phyloP scores from a whole-genome alignment of 2,113 vertebrate genomes.

The Malurus elegans region DNA sequence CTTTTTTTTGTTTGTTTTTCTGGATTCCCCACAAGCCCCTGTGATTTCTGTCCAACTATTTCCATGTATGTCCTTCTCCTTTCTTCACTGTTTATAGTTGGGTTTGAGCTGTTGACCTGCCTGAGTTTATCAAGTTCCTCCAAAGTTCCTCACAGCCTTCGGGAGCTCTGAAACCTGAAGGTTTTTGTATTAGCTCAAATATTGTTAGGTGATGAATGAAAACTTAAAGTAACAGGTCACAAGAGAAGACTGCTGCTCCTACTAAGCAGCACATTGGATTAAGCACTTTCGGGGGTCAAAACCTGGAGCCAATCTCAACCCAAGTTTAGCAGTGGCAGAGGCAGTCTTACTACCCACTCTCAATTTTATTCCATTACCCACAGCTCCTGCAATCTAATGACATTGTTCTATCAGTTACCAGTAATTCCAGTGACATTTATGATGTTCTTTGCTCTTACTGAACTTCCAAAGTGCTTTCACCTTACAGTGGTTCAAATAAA shows the following conservation, averaged over 20 bases:
- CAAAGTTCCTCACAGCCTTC: neutral
- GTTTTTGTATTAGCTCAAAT: neutral
- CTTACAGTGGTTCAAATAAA: neutral
- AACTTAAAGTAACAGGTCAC: neutral
- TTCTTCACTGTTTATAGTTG: neutral
- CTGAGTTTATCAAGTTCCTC: neutral
- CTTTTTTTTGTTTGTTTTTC: neutral
- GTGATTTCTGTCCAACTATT: neutral
- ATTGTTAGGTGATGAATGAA: neutral
- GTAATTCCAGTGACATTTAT: neutral
- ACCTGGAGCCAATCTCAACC: neutral
- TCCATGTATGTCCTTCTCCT: neutral
- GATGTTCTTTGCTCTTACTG: neutral
- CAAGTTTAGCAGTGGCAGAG: neutral
- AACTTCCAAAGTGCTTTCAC: neutral
- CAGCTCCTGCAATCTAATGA: neutral
- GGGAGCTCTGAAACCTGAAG: neutral
- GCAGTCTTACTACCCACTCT: neutral
- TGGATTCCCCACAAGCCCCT: neutral
- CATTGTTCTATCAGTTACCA: neutral
- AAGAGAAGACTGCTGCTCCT: neutral
- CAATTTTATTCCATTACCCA: neutral
- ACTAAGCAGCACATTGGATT: neutral
- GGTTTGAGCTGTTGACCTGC: neutral
- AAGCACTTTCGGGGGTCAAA: neutral